Conservation (phyloP, 35 echinoderm and acorn worm genomes). For the Ophiothrix spiculata region DNA sequence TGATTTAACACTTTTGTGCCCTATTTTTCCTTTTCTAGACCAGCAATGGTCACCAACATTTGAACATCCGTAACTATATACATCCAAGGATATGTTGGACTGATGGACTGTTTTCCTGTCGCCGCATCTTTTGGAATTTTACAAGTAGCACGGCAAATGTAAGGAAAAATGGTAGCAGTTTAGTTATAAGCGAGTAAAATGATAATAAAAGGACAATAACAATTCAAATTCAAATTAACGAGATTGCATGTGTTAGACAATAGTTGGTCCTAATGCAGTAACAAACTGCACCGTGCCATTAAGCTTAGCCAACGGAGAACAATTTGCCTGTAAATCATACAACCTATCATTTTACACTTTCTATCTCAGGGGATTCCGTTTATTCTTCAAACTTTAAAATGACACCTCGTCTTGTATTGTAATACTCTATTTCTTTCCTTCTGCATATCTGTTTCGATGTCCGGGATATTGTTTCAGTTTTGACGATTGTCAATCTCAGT, state of each 20-base stretch:
- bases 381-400: conserved; percentile 7
- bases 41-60: too few species aligned
- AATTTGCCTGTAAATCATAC: neutral
- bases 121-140: too few species aligned
- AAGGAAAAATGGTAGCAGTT: too few species aligned
- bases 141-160: too few species aligned
- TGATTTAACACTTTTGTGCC: too few species aligned
- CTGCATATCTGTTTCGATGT: neutral
- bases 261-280: too few species aligned
- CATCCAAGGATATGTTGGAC: too few species aligned
- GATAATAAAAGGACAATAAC: too few species aligned
- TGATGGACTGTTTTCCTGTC: too few species aligned
- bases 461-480: conserved; percentile 15
- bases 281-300: neutral
- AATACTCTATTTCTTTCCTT: conserved; percentile 10
- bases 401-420: conserved; percentile 10
- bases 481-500: conserved; percentile 12
- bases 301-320: neutral
- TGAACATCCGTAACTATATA: neutral
- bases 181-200: too few species aligned
- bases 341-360: neutral
- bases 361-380: conserved; percentile 4
- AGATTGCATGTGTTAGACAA: too few species aligned
- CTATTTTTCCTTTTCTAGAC: neutral
- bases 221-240: too few species aligned